Evolutionary conservation across 2,113 vertebrate genomes (phyloP).

Genomic region (Microtus pennsylvanicus): DNA sequence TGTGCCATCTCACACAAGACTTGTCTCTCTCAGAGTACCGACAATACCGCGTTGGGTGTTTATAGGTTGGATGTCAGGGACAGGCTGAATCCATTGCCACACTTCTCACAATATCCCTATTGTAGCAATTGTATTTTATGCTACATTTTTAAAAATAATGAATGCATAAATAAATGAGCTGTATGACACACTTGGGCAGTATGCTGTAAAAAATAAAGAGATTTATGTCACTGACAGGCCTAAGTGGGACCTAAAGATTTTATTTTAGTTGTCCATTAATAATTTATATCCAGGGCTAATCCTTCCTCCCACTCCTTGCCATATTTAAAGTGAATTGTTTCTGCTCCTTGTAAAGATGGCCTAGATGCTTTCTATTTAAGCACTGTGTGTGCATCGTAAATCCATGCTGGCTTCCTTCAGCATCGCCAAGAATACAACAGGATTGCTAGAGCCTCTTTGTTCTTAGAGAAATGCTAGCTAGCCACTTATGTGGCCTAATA

Average conservation of each 20-base stretch:
- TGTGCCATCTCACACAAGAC: background rate
- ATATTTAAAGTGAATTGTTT: slow-evolving; percentile 70
- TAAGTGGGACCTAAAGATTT: slow-evolving; percentile 42
- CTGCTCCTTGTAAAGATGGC: slow-evolving; percentile 40
- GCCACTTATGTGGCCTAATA: slow-evolving; percentile 29
- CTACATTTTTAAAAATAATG: background rate
- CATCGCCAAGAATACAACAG: slow-evolving; percentile 29
- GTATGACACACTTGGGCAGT: slow-evolving; percentile 29
- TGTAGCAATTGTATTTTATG: background rate
- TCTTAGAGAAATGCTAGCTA: slow-evolving; percentile 7
- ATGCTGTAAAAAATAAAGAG: background rate
- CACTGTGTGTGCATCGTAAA: slow-evolving; percentile 11
- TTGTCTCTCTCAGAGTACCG: background rate
- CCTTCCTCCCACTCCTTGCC: background rate
- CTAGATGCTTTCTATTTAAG: slow-evolving; percentile 56
- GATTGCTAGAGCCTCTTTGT: slow-evolving; percentile 24
- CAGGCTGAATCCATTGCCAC: background rate
- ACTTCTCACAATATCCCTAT: background rate
- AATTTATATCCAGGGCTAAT: slow-evolving; percentile 34
- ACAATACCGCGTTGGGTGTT: background rate
- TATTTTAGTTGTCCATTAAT: background rate
- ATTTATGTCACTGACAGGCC: slow-evolving; percentile 30
- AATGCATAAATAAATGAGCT: slow-evolving; percentile 13
- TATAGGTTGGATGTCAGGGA: rapidly evolving
- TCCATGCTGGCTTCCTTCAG: slow-evolving; percentile 48